A percentile compares a stretch with the other conserved stretches of the same genome.
phyloP scores from a whole-genome alignment of 2,797 vertebrate species.

The Clarias pachynema region DNA sequence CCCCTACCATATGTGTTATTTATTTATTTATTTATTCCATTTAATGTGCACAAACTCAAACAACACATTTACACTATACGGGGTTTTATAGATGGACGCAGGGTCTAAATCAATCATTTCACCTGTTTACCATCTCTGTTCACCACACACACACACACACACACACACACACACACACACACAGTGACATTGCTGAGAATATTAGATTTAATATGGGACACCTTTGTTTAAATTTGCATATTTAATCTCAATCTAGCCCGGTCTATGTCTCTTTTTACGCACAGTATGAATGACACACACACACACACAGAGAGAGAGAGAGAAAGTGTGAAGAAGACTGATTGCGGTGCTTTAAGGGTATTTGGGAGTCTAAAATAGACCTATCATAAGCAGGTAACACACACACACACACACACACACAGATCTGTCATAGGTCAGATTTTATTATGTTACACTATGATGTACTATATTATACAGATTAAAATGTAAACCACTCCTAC shows the following conservation, averaged over 20 bases:
- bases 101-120: not conserved
- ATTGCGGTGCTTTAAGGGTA: constrained; percentile 71
- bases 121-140: not conserved
- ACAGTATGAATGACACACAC: not conserved
- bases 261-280: not conserved
- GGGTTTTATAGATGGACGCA: not conserved
- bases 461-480: not conserved
- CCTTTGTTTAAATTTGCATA: not conserved
- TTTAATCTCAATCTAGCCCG: not conserved
- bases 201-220: not conserved
- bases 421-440: not conserved
- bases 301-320: not conserved
- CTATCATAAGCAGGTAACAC: constrained; percentile 51
- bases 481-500: not conserved
- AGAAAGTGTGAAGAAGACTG: constrained; percentile 10
- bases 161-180: constrained; percentile 50
- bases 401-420: constrained; percentile 15
- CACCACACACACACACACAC: not conserved
- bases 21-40: not conserved
- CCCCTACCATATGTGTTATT: too few species aligned
- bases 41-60: not conserved
- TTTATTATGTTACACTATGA: not conserved
- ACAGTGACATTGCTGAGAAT: not conserved
- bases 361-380: constrained; percentile 69
- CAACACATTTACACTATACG: too few species aligned